A percentile compares a stretch with the other conserved stretches of the same genome.
Evolutionary conservation across 2,113 vertebrate genomes (phyloP).

Genomic region (Strigops habroptila): DNA sequence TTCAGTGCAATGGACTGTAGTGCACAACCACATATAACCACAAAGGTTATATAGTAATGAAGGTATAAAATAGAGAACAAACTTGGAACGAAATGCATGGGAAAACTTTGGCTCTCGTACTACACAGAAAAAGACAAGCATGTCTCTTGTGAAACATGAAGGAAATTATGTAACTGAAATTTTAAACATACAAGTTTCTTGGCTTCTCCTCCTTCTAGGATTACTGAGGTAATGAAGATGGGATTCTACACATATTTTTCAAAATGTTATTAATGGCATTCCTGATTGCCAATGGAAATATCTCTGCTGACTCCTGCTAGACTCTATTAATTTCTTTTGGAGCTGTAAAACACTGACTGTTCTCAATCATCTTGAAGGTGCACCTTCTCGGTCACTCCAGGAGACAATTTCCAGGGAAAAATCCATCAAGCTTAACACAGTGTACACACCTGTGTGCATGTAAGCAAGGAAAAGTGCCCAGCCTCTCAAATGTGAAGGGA

Average conservation of each 20-base stretch:
- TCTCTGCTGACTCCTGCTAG: background rate
- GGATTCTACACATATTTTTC: background rate
- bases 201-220: background rate
- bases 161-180: constrained; percentile 36
- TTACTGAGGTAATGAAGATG: constrained; percentile 22
- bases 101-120: background rate
- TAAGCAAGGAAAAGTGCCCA: background rate
- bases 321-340: background rate
- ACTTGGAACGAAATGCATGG: background rate
- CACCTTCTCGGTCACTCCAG: background rate
- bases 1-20: background rate
- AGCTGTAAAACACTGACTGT: background rate
- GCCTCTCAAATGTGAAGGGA: background rate
- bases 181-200: constrained; percentile 14
- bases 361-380: background rate
- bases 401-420: background rate
- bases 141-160: constrained; percentile 36
- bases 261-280: constrained; percentile 1
- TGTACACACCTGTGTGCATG: background rate
- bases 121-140: background rate
- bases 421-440: background rate
- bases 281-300: background rate
- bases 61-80: constrained; percentile 5
- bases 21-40: background rate
- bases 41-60: background rate